A percentile compares a stretch with the other conserved stretches of the same genome.
These are phyloP conservation scores for Boloria selene DNA, from an alignment of 2,888 invertebrate species.

Conservation along the genomic window DNA sequence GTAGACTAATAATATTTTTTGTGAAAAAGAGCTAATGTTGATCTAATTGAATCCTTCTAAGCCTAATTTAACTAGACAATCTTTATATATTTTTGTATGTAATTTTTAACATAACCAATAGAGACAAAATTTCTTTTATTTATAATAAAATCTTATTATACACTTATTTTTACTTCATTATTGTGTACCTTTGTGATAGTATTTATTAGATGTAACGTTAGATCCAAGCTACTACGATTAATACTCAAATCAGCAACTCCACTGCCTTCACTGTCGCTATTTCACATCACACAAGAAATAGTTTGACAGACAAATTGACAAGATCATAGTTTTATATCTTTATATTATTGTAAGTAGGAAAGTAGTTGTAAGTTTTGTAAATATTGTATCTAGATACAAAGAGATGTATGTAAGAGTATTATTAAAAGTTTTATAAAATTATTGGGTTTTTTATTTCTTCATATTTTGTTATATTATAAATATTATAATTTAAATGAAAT, in stretches of 20 bases:
- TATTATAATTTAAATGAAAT: too few species aligned
- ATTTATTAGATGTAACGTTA: conserved; percentile 50
- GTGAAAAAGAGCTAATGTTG: too few species aligned
- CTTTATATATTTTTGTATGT: too few species aligned
- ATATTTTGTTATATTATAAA: background rate
- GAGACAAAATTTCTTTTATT: too few species aligned
- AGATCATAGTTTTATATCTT: conserved; percentile 48
- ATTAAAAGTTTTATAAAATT: conserved; percentile 67
- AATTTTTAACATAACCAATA: too few species aligned
- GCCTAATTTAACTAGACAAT: too few species aligned
- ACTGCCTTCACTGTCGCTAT: conserved; percentile 49
- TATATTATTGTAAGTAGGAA: conserved; percentile 36
- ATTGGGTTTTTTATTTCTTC: conserved; percentile 24
- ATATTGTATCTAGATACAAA: conserved; percentile 80
- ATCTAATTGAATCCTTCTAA: too few species aligned
- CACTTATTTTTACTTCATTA: conserved; percentile 27
- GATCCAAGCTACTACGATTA: conserved; percentile 52
- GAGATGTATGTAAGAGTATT: conserved; percentile 70
- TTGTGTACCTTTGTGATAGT: conserved; percentile 70
- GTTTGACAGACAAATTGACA: conserved; percentile 54
- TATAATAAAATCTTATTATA: too few species aligned
- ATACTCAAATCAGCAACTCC: conserved; percentile 67
- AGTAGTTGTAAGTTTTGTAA: conserved; percentile 68
- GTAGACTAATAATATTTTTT: too few species aligned
- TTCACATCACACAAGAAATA: conserved; percentile 38